phyloP scores from a whole-genome alignment of 2,797 vertebrate species.

The Phrynocephalus forsythii region DNA sequence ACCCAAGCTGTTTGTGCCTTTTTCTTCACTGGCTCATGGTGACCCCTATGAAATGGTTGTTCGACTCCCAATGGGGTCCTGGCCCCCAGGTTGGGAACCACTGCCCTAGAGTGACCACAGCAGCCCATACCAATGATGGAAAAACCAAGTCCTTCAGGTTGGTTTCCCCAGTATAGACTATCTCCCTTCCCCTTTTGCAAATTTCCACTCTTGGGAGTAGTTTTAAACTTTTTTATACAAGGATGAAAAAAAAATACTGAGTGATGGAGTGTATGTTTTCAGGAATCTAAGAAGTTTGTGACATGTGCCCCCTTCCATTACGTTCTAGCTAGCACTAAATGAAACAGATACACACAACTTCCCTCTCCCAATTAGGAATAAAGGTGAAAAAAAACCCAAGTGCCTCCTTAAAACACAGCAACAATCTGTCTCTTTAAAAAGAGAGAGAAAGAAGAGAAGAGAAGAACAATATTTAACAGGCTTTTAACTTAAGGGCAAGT shows the following conservation, averaged over 20 bases:
- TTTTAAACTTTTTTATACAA: no score
- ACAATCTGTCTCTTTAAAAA: not conserved
- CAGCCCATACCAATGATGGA: no score
- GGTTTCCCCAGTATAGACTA: no score
- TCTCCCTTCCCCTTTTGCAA: not conserved
- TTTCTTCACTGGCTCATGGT: no score
- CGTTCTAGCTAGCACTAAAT: not conserved
- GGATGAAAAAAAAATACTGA: no score
- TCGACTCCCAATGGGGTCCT: no score
- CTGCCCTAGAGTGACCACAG: no score
- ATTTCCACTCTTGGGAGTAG: no score
- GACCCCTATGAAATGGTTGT: no score
- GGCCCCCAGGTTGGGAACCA: no score
- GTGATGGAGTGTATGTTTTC: not conserved
- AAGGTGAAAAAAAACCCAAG: not conserved
- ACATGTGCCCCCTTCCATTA: not conserved
- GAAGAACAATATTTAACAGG: not conserved
- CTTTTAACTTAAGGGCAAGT: conserved; percentile 29
- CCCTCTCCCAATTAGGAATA: not conserved
- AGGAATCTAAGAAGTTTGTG: not conserved
- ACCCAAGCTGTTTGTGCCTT: no score
- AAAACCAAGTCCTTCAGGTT: no score
- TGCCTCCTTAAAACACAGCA: not conserved
- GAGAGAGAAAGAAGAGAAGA: not conserved
- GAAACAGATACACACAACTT: not conserved